These are phyloP conservation scores for Lumbricus terrestris DNA, from an alignment of 2,888 invertebrate genomes.

Conservation along the genomic window DNA sequence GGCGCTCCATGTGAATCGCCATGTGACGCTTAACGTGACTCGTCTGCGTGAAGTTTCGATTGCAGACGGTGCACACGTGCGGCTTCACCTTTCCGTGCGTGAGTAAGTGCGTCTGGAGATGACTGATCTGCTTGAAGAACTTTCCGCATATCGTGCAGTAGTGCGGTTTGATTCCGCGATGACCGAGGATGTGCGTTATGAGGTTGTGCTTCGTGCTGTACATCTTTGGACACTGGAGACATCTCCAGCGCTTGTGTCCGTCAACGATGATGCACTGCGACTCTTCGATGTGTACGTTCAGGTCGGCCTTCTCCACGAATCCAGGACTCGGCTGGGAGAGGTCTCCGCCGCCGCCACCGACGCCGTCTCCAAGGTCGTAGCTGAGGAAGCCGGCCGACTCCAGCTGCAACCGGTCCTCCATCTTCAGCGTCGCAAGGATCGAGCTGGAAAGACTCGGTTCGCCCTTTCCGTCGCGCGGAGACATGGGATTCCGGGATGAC, in stretches of 20 bases:
- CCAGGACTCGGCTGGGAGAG: not conserved
- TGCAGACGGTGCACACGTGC: constrained; percentile 53
- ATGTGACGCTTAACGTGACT: constrained; percentile 57
- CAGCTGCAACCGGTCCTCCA: constrained; percentile 15
- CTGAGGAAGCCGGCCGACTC: not conserved
- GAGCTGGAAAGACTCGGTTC: not conserved
- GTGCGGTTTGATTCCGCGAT: constrained; percentile 57
- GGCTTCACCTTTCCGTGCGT: constrained; percentile 57
- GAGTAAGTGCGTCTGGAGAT: constrained; percentile 58
- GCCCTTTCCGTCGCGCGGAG: not conserved
- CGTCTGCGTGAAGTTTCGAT: constrained; percentile 55
- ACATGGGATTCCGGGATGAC: not conserved
- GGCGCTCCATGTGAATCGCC: constrained; percentile 51
- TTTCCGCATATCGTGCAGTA: constrained; percentile 57
- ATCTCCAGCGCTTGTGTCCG: constrained; percentile 56
- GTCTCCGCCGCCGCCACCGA: not conserved
- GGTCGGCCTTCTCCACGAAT: constrained; percentile 13
- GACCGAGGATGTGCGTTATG: constrained; percentile 56
- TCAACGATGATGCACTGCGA: constrained; percentile 51
- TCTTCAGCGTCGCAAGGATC: not conserved
- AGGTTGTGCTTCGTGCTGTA: constrained; percentile 59
- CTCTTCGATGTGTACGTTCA: constrained; percentile 47
- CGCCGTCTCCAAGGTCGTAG: constrained; percentile 1
- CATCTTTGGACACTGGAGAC: constrained; percentile 54
- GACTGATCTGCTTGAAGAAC: constrained; percentile 55